A percentile compares a stretch with the other conserved stretches of the same genome.
phyloP scores from a whole-genome alignment of 2,113 vertebrate species.

The Furnarius figulus region DNA sequence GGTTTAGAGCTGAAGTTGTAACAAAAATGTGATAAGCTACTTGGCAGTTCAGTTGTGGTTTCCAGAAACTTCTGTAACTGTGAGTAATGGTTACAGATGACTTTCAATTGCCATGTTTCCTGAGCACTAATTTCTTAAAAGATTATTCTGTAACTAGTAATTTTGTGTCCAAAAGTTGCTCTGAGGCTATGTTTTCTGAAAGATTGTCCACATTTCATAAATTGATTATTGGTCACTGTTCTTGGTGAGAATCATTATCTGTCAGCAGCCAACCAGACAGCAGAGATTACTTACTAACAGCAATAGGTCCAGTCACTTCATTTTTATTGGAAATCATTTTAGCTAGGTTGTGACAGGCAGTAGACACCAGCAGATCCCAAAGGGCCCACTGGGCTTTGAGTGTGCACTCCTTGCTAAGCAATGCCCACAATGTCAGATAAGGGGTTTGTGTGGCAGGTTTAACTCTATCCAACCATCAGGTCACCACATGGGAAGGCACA shows the following conservation, averaged over 20 bases:
- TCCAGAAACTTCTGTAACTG: neutral
- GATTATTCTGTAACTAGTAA: neutral
- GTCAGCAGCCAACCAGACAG: neutral
- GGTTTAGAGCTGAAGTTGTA: neutral
- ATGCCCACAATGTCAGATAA: neutral
- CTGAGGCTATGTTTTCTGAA: neutral
- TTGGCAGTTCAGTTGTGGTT: neutral
- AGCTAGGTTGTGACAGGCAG: neutral
- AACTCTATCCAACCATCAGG: fast-evolving
- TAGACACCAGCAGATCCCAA: neutral
- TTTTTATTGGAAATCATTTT: neutral
- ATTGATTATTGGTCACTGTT: neutral
- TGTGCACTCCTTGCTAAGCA: fast-evolving
- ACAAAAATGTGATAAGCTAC: neutral
- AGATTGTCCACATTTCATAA: neutral
- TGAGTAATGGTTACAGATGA: neutral
- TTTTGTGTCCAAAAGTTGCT: neutral
- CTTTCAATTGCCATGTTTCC: neutral
- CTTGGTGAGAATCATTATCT: neutral
- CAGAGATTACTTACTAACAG: neutral
- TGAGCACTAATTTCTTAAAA: neutral
- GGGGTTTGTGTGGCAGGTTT: neutral
- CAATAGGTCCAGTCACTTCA: neutral
- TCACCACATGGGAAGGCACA: fast-evolving
- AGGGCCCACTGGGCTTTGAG: neutral